phyloP scores from a whole-genome alignment of 2,797 vertebrate species.

The Nothura maculosa region DNA sequence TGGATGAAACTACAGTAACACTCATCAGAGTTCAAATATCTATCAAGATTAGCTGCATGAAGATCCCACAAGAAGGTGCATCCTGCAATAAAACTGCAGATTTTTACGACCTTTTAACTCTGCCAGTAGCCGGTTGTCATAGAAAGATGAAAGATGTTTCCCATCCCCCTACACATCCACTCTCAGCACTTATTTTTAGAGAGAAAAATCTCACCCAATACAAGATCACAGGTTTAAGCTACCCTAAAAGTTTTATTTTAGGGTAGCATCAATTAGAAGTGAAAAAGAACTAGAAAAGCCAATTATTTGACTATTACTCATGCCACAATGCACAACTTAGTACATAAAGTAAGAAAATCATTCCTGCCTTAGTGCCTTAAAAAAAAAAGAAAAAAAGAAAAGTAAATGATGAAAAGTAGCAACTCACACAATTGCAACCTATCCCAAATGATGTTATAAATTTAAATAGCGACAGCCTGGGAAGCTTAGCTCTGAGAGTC shows the following conservation, averaged over 20 bases:
- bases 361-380: neutral
- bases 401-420: neutral
- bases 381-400: neutral
- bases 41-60: neutral
- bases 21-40: neutral
- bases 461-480: neutral
- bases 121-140: rapidly evolving
- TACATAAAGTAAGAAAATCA: neutral
- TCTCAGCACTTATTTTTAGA: neutral
- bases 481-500: neutral
- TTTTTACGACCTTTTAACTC: neutral
- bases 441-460: neutral
- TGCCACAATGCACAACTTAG: neutral
- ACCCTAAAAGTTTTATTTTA: neutral
- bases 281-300: neutral
- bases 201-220: neutral
- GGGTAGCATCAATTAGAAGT: neutral
- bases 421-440: neutral
- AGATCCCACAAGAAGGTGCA: neutral
- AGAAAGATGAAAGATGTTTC: neutral
- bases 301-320: neutral
- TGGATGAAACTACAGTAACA: neutral
- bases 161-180: neutral
- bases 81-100: neutral
- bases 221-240: neutral